Base-by-base conservation (phyloP, 92 coral and sea anemone genomes). In the Parazoanthus atlanticus region DNA sequence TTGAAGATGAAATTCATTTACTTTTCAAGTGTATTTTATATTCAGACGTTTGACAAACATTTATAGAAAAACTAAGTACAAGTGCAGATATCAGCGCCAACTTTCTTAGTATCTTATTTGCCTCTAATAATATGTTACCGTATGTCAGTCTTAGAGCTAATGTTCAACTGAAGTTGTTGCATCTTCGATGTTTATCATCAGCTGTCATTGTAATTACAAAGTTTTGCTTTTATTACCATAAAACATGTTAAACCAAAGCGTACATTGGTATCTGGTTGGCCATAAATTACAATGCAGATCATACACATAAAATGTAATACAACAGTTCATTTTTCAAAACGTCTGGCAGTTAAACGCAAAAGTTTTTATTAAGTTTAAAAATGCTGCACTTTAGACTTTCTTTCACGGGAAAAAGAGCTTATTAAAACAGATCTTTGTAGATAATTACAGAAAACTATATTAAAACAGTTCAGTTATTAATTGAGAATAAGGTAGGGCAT, bases 121-220 rank as follows among this genome's bases (percentile, higher is more conserved):
- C 58, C 58, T 52, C 21, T 16, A 52, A 12, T 52, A 52, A 52
- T 1, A 13, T 13, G 19, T 15, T 0, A 52, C 58, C 21, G 1
- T 1, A 12, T 13, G 69, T 61, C 2, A 23, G 21, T 5, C 49
- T 46, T 2, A 61, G 28, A 25, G 9, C 6, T 1, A 6, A 25
- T 19, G 69, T 61, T 61, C 69, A 61, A 25, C 28, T 25, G 69
- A 19, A 19, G 26, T 61, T 61, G 69, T 23, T 61, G 69, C 0
- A 43, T 26, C 8, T 28, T 41, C 30, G 29, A n/a, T 54, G 31
- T 32, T 49, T 31, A 3, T 13, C 69, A 56, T 31, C 84, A 80
- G 84, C 84, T 80, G 84, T 52, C 38, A 31, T 10, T 80, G 72
- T 13, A 79, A 29, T 28, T 80, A 29, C 46, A 31, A 80, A 54